A percentile compares a stretch with the other conserved stretches of the same genome.
phyloP scores from a whole-genome alignment of 2,888 invertebrate genomes.

The Papilio protenor region DNA sequence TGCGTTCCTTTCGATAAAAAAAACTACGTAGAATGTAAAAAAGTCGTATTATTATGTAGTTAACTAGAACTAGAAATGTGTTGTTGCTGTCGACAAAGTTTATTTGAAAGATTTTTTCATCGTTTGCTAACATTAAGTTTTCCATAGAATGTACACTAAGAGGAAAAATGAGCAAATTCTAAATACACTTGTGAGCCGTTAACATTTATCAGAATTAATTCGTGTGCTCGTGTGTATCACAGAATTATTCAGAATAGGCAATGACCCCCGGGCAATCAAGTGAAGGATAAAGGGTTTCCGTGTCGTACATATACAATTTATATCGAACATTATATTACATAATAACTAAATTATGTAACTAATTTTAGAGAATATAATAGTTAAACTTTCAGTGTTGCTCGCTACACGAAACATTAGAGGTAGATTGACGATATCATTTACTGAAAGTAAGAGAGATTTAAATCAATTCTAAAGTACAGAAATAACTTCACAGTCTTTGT shows the following conservation, averaged over 20 bases:
- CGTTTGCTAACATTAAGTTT: not conserved
- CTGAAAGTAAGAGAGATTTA: not conserved
- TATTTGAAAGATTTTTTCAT: too few relatives aligned
- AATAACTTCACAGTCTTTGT: not conserved
- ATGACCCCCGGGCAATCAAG: conserved; percentile 15
- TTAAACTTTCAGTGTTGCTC: not conserved
- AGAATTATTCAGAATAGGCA: conserved; percentile 22
- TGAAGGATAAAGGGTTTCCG: conserved; percentile 9
- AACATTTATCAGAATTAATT: not conserved
- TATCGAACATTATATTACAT: not conserved
- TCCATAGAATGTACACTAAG: not conserved
- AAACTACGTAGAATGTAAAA: not conserved
- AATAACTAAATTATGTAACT: not conserved
- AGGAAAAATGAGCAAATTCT: not conserved
- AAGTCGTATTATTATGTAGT: not conserved
- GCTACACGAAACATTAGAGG: not conserved
- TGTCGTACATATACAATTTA: not conserved
- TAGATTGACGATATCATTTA: not conserved
- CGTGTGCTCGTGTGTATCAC: not conserved
- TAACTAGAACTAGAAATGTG: not conserved
- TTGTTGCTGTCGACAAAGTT: too few relatives aligned
- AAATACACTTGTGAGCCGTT: not conserved
- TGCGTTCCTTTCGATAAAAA: not conserved
- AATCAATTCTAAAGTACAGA: not conserved
- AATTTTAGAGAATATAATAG: not conserved